Base-by-base conservation (phyloP, 2,797 vertebrate genomes). In the Anolis apletophallus region DNA sequence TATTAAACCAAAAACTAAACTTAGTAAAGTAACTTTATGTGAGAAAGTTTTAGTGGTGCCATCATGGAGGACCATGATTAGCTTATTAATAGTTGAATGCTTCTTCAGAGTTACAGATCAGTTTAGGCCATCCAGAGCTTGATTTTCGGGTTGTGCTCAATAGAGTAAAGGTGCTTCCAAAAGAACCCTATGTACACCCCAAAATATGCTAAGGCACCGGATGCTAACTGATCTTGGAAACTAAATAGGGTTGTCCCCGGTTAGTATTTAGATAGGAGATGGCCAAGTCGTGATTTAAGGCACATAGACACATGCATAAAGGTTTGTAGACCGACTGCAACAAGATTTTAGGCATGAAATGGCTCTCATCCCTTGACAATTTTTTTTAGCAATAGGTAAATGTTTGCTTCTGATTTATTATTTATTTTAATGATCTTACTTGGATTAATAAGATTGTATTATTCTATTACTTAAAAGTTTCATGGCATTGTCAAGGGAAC, bases 401-500 rank as follows among this genome's bases (percentile, higher is more conserved):
- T 34, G 4, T n/a, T 9, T 59, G 36, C 29, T 73, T 78, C 57
- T 73, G 36, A 2, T 67, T 73, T 84, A 50, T 17, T 34, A 29
- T 69, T 72, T 79, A 64, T 78, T 83, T 77, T 87, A 79, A 32
- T 73, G 76, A 23, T 17, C 26, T 40, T 72, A n/a, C 21, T 9
- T 78, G 46, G 40, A 78, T 36, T 57, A 34, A 55, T 12, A 83
- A 61, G 72, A 74, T 32, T 64, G 23, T 3, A 55, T 61, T 80
- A 67, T 75, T 76, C 59, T 40, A 52, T 13, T 40, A 40, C 23
- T 3, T 46, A 69, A n/a, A 75, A 54, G 46, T 75, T 36, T 29
- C 7, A 10, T 50, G n/a, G 19, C 36, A 73, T 67, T 34, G 55
- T 10, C 69, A 29, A 67, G 36, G 57, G 54, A 29, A 12, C 3